phyloP scores from a whole-genome alignment of 2,888 invertebrate species.

The Zygothrica quintamaculata region DNA sequence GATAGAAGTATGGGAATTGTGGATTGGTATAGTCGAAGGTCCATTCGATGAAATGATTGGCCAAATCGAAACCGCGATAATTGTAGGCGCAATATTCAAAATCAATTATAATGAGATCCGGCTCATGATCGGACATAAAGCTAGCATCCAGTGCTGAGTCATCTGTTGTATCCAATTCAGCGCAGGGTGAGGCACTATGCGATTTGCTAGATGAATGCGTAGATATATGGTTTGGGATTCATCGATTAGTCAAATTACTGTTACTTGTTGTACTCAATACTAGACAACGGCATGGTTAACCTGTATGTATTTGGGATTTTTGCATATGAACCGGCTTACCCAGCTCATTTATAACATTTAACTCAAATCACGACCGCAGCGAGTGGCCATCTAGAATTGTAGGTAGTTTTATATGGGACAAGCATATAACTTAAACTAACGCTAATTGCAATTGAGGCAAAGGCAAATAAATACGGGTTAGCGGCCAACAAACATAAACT shows the following conservation, averaged over 20 bases:
- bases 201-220: slow-evolving; percentile 45
- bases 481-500: slow-evolving; percentile 44
- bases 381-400: slow-evolving; percentile 67
- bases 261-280: background rate
- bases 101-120: slow-evolving; percentile 92
- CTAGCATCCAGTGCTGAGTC: slow-evolving; percentile 79
- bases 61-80: slow-evolving; percentile 95
- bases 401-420: slow-evolving; percentile 63
- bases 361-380: slow-evolving; percentile 71
- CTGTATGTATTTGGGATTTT: slow-evolving; percentile 61
- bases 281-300: slow-evolving; percentile 58
- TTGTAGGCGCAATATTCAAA: slow-evolving; percentile 98
- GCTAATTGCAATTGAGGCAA: slow-evolving; percentile 15
- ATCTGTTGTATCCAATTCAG: slow-evolving; percentile 78
- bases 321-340: slow-evolving; percentile 41
- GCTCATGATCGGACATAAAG: slow-evolving; percentile 80
- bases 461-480: slow-evolving; percentile 59
- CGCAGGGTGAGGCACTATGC: slow-evolving; percentile 52
- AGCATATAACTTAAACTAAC: slow-evolving; percentile 39
- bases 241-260: slow-evolving; percentile 35
- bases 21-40: slow-evolving; percentile 93
- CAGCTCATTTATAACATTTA: slow-evolving; percentile 35
- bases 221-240: background rate
- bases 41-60: slow-evolving; percentile 98
- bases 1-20: slow-evolving; percentile 91